phyloP scores from a whole-genome alignment of 2,888 invertebrate species.

The Hipparchia sbordonii region DNA sequence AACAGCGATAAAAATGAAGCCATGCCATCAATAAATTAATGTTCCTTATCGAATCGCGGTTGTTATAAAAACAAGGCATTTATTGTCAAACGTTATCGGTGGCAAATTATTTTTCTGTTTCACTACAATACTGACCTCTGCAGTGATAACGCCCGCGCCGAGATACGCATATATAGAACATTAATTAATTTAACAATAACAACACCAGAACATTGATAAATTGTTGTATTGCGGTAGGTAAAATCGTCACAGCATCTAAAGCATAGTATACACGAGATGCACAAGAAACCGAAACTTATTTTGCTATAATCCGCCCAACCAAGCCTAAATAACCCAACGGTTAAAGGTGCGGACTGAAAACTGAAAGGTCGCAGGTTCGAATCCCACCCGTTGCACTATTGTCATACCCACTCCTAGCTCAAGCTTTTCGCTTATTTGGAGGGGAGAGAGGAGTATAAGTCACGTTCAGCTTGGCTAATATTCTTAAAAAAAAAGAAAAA shows the following conservation, averaged over 20 bases:
- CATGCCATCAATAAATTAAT: neutral
- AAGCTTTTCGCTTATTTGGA: too few relatives aligned
- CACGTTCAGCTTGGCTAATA: too few relatives aligned
- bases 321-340: too few relatives aligned
- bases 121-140: constrained; percentile 62
- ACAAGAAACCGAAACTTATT: too few relatives aligned
- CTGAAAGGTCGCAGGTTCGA: too few relatives aligned
- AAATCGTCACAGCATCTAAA: constrained; percentile 4
- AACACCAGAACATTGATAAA: constrained; percentile 40
- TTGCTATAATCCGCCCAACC: too few relatives aligned
- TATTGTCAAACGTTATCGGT: constrained; percentile 67
- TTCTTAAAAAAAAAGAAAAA: too few relatives aligned
- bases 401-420: too few relatives aligned
- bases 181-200: constrained; percentile 58
- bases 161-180: constrained; percentile 42
- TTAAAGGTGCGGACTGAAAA: too few relatives aligned
- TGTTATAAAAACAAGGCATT: constrained; percentile 45
- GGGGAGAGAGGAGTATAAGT: too few relatives aligned
- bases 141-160: constrained; percentile 48
- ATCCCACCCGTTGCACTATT: too few relatives aligned
- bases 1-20: neutral
- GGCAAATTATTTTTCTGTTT: constrained; percentile 80
- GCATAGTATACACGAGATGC: neutral
- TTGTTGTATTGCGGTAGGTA: constrained; percentile 33
- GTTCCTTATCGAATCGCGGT: constrained; percentile 21